Percentiles rank a stretch among this genome's conserved stretches.
Evolutionary conservation across 1,140 invertebrate genomes (phyloP).

Genomic region (Lordiphosa stackelbergi): DNA sequence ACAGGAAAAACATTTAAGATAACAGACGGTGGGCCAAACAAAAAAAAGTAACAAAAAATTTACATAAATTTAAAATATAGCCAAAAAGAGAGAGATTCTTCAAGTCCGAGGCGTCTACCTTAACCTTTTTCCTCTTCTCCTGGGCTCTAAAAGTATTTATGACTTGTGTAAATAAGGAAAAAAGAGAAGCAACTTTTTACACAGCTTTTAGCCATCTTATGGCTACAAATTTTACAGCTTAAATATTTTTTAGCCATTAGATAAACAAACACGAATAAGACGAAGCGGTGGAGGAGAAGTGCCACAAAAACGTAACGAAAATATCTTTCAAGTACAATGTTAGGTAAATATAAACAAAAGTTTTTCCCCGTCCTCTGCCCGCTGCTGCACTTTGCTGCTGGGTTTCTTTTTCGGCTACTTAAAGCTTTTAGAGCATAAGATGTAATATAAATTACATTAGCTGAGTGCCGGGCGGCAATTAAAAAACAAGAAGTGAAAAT

Average conservation of each 20-base stretch:
- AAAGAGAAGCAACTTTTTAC: constrained; percentile 49
- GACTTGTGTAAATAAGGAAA: constrained; percentile 55
- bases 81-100: constrained; percentile 3
- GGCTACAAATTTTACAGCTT: constrained; percentile 64
- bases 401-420: constrained; percentile 59
- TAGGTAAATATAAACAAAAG: constrained; percentile 76
- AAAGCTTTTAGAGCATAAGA: constrained; percentile 73
- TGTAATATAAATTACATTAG: constrained; percentile 77
- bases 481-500: constrained; percentile 55
- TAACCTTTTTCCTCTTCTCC: constrained; percentile 18
- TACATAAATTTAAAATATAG: constrained; percentile 70
- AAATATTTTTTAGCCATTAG: constrained; percentile 75
- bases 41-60: constrained; percentile 24
- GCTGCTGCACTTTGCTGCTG: constrained; percentile 31
- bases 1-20: constrained; percentile 54
- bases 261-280: constrained; percentile 59
- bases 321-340: constrained; percentile 76
- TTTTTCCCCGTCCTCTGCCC: constrained; percentile 24
- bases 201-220: constrained; percentile 57
- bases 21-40: constrained; percentile 13
- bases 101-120: constrained; percentile 17
- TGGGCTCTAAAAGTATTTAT: constrained; percentile 57
- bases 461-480: constrained; percentile 75
- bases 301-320: constrained; percentile 51
- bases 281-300: constrained; percentile 7